Base-by-base conservation (phyloP, 2,113 vertebrate species). In the Gallinago media region DNA sequence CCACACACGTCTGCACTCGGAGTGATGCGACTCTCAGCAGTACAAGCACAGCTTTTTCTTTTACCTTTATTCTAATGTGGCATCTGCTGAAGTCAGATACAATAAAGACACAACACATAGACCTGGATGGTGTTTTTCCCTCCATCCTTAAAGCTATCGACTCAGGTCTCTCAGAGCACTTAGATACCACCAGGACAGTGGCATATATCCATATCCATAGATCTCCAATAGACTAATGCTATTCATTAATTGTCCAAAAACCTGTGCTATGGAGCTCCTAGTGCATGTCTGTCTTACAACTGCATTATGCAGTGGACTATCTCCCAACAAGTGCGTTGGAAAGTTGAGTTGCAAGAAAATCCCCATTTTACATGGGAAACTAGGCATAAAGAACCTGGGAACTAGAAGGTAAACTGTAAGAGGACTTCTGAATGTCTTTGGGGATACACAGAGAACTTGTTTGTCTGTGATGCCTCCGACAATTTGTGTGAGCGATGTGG, bases 271-370 rank as follows among this genome's bases (percentile, higher is more conserved):
- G n/a, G 13, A 82, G 8, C 8, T 71, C 47, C 21, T 75, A 18
- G 8, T 14, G 26, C 17, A 20, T 0, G 0, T 44, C 0, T 1
- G 6, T 34, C 13, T 63, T 34, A 55, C 8, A 71, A 6, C 12
- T 22, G 15, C 42, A 19, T 23, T 58, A 34, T 7, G 11, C 3
- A 40, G 22, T 0, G 0, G 32, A 56, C 2, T 67, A 4, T 34
- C 56, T 14, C 40, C 15, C 17, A 36, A 12, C 2, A 32, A 12
- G 7, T 56, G 5, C 9, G 8, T 5, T 85, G 32, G 29, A 38
- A 85, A 46, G 9, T 49, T 62, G 36, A 36, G 6, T 15, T 80
- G 12, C 26, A 44, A 61, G 9, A 16, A 74, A 47, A 23, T 71
- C 8, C 20, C 3, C 5, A 47, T 46, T 74, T 91, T 17, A 31